Conservation (phyloP, 2,888 invertebrate genomes). For the Zygaena filipendulae region DNA sequence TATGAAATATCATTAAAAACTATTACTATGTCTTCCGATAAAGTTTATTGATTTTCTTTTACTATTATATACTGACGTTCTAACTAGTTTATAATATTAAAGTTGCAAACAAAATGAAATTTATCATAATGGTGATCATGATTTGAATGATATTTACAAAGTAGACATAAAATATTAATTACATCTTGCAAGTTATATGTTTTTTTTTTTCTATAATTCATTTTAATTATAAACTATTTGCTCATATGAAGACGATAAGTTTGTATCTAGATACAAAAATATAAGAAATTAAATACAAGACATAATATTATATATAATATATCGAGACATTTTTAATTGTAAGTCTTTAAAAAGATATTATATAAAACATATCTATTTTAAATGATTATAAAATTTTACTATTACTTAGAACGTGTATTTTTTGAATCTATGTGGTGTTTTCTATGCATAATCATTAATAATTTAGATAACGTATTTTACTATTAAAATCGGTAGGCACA, state of each 20-base stretch:
- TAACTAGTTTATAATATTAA: too few relatives aligned
- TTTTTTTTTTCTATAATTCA: too few relatives aligned
- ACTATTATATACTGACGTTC: slow-evolving; percentile 55
- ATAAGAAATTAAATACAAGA: slow-evolving; percentile 11
- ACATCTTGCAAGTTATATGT: too few relatives aligned
- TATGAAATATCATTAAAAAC: slow-evolving; percentile 9
- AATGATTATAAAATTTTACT: slow-evolving; percentile 29
- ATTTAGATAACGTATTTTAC: slow-evolving; percentile 15
- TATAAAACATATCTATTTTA: too few relatives aligned
- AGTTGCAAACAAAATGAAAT: too few relatives aligned
- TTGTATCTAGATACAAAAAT: slow-evolving; percentile 4
- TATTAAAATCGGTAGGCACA: too few relatives aligned
- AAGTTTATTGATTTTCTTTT: slow-evolving; percentile 32
- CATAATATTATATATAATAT: slow-evolving; percentile 26
- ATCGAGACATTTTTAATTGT: slow-evolving; percentile 13
- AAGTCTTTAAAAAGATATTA: slow-evolving; percentile 5
- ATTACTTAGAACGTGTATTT: slow-evolving; percentile 15
- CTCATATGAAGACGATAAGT: slow-evolving; percentile 22
- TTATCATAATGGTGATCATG: too few relatives aligned
- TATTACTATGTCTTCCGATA: too few relatives aligned
- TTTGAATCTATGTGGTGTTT: slow-evolving; percentile 16
- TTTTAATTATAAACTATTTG: too few relatives aligned
- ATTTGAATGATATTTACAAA: too few relatives aligned
- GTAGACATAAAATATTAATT: too few relatives aligned
- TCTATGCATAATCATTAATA: slow-evolving; percentile 8